A percentile compares a stretch with the other conserved stretches of the same genome.
phyloP scores from a whole-genome alignment of 2,888 invertebrate genomes.

The Lepeophtheirus nordmannii region DNA sequence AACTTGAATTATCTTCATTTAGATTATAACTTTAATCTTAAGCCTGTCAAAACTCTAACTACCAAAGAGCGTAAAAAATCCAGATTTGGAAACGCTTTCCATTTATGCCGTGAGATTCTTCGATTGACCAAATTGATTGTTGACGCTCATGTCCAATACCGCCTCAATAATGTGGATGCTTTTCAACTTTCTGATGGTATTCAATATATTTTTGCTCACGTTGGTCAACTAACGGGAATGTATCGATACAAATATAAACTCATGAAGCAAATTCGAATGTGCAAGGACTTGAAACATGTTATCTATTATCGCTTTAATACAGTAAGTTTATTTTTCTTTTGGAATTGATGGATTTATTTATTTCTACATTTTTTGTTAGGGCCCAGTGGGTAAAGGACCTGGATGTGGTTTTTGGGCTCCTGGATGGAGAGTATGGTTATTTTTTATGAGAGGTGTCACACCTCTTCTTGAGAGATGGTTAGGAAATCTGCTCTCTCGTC shows the following conservation, averaged over 20 bases:
- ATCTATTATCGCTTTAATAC: slow-evolving; percentile 98
- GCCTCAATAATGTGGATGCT: slow-evolving; percentile 97
- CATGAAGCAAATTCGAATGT: slow-evolving; percentile 98
- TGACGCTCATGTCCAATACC: slow-evolving; percentile 97
- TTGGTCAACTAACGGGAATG: slow-evolving; percentile 98
- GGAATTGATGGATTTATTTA: background rate
- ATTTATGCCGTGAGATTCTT: slow-evolving; percentile 93
- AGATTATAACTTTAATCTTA: slow-evolving; percentile 99
- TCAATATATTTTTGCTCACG: slow-evolving; percentile 98
- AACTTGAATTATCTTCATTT: slow-evolving; percentile 97
- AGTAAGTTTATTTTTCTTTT: slow-evolving; percentile 41
- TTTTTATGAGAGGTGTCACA: slow-evolving; percentile 98
- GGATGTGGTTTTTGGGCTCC: slow-evolving; percentile 98
- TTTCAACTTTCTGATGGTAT: slow-evolving; percentile 95
- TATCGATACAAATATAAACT: slow-evolving; percentile 96
- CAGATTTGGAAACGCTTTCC: slow-evolving; percentile 91
- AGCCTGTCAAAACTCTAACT: slow-evolving; percentile 96
- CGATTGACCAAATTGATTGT: slow-evolving; percentile 96
- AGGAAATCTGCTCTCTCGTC: slow-evolving; percentile 92
- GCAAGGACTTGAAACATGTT: slow-evolving; percentile 97
- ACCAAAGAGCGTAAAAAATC: slow-evolving; percentile 99
- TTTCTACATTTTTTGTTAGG: slow-evolving; percentile 40
- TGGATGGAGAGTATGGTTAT: slow-evolving; percentile 98
- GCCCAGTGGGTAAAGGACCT: slow-evolving; percentile 94
- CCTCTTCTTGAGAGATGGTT: slow-evolving; percentile 95